These are phyloP conservation scores for Sylvilagus bachmani DNA, from an alignment of 2,113 vertebrate species.

Conservation along the genomic window DNA sequence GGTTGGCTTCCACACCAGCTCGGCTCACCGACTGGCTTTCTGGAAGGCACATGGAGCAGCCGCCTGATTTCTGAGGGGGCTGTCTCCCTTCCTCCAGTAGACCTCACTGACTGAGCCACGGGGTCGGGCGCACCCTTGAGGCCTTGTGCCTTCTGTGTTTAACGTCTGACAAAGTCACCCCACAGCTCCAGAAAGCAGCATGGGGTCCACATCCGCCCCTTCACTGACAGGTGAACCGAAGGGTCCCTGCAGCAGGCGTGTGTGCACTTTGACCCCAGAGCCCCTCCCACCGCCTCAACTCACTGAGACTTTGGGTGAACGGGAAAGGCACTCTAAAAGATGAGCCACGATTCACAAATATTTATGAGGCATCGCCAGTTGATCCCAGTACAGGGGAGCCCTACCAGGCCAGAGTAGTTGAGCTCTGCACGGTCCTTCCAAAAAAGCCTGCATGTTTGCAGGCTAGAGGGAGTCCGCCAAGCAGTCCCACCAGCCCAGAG, in stretches of 20 bases:
- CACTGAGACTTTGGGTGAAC: neutral
- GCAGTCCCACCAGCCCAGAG: rapidly evolving
- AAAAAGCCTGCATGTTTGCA: rapidly evolving
- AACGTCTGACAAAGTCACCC: no score
- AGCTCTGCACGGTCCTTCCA: neutral
- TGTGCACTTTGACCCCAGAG: neutral
- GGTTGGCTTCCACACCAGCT: neutral
- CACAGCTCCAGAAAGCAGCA: rapidly evolving
- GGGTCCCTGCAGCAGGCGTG: no score
- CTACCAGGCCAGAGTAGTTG: neutral
- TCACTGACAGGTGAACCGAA: neutral
- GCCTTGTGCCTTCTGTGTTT: neutral
- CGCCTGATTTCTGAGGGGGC: rapidly evolving
- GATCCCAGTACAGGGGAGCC: neutral
- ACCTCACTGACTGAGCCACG: neutral
- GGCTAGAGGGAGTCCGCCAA: no score
- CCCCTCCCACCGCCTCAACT: no score
- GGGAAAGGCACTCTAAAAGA: neutral
- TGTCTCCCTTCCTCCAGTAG: neutral
- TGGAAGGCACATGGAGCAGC: neutral
- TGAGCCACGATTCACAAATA: neutral
- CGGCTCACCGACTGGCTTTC: neutral
- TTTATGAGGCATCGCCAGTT: neutral
- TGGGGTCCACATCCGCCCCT: neutral
- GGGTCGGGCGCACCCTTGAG: neutral